A percentile compares a stretch with the other conserved stretches of the same genome.
phyloP scores from a whole-genome alignment of 2,113 vertebrate species.

The Brachyistius frenatus region DNA sequence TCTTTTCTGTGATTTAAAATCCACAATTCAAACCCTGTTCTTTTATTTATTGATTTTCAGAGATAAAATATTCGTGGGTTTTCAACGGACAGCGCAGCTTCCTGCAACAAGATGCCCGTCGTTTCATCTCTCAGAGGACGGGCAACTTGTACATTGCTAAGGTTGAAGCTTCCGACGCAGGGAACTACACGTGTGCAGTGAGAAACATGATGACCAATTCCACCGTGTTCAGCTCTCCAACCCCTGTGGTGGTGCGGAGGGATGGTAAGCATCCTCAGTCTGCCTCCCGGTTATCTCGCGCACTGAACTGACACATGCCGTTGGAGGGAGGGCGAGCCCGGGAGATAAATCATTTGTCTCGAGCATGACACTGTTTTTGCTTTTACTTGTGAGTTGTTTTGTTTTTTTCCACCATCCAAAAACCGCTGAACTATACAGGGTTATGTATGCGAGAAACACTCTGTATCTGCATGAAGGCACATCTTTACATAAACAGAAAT shows the following conservation, averaged over 20 bases:
- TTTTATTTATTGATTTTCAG: slow-evolving; percentile 71
- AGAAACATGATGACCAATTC: slow-evolving; percentile 84
- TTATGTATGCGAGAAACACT: slow-evolving; percentile 46
- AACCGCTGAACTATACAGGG: slow-evolving; percentile 46
- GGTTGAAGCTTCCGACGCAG: slow-evolving; percentile 88
- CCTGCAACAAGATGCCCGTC: slow-evolving; percentile 82
- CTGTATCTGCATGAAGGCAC: slow-evolving; percentile 48
- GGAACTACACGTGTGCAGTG: slow-evolving; percentile 89
- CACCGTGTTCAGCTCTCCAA: slow-evolving; percentile 83
- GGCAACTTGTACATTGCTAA: slow-evolving; percentile 91
- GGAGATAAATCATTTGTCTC: slow-evolving; percentile 68
- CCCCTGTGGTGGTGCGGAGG: slow-evolving; percentile 86
- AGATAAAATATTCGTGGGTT: slow-evolving; percentile 88
- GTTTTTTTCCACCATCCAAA: slow-evolving; percentile 26
- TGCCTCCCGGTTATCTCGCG: slow-evolving; percentile 38
- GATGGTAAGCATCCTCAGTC: slow-evolving; percentile 84
- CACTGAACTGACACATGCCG: slow-evolving; percentile 37
- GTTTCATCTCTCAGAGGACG: slow-evolving; percentile 89
- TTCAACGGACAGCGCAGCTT: slow-evolving; percentile 85
- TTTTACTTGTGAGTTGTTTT: slow-evolving; percentile 40
- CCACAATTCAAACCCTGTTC: not conserved
- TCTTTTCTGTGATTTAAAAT: slow-evolving; percentile 11
- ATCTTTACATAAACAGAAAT: slow-evolving; percentile 65
- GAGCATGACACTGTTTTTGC: slow-evolving; percentile 71
- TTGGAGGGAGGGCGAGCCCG: not conserved